These are phyloP conservation scores for Tanytarsus gracilentus DNA, from an alignment of 2,888 invertebrate genomes.

Conservation along the genomic window DNA sequence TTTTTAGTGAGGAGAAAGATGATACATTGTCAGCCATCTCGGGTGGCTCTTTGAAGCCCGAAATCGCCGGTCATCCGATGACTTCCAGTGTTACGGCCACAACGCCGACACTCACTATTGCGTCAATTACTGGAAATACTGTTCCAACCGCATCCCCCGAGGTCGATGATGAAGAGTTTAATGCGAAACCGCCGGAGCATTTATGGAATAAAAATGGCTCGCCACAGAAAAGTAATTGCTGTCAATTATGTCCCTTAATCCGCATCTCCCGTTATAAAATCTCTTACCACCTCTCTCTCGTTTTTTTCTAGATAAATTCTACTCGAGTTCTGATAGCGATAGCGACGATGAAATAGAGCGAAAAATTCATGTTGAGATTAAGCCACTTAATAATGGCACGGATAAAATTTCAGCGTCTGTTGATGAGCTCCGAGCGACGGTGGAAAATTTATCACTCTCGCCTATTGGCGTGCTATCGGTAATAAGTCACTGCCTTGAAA, in stretches of 20 bases:
- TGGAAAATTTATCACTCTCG: slow-evolving; percentile 79
- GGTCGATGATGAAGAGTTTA: slow-evolving; percentile 90
- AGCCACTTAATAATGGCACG: slow-evolving; percentile 82
- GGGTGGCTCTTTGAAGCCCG: slow-evolving; percentile 36
- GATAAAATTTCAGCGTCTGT: slow-evolving; percentile 92
- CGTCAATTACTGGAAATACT: slow-evolving; percentile 30
- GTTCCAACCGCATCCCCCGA: slow-evolving; percentile 53
- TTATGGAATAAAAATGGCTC: slow-evolving; percentile 55
- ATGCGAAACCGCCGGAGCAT: slow-evolving; percentile 75
- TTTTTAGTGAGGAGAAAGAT: slow-evolving; percentile 63
- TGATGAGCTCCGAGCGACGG: slow-evolving; percentile 84
- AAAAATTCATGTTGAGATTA: slow-evolving; percentile 90
- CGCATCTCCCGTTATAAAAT: neutral
- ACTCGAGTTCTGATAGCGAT: slow-evolving; percentile 79
- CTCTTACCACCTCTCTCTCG: neutral
- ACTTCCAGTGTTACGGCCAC: neutral
- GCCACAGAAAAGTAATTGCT: slow-evolving; percentile 38
- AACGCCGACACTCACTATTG: slow-evolving; percentile 14
- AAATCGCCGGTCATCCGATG: slow-evolving; percentile 31
- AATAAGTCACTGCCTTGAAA: slow-evolving; percentile 31
- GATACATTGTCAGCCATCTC: slow-evolving; percentile 41
- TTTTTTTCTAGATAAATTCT: slow-evolving; percentile 64
- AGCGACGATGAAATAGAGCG: slow-evolving; percentile 82
- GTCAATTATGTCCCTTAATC: too few relatives aligned
- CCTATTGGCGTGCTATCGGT: slow-evolving; percentile 59